Percentiles rank a stretch among this genome's conserved stretches.
phyloP scores from a whole-genome alignment of 1,140 invertebrate genomes.

The Cherax quadricarinatus region DNA sequence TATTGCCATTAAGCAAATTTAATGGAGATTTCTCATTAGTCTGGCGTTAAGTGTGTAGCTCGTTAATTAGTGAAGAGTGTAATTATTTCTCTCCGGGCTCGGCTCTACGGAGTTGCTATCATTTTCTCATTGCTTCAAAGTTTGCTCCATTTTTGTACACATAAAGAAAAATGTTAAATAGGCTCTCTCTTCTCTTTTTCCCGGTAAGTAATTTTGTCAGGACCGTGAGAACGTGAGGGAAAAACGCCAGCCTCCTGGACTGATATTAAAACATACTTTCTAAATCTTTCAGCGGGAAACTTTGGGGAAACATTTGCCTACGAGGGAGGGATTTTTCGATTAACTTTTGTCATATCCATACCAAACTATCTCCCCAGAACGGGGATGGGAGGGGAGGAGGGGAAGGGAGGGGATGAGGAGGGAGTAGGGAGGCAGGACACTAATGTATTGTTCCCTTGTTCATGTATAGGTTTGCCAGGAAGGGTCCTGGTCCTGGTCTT shows the following conservation, averaged over 20 bases:
- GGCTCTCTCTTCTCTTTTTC: neutral
- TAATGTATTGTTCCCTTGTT: no score
- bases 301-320: neutral
- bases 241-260: neutral
- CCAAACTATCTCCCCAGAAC: no score
- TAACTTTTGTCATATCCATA: neutral
- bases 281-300: neutral
- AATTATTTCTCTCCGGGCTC: no score
- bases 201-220: neutral
- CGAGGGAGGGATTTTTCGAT: neutral
- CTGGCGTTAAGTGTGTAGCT: no score
- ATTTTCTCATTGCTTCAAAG: neutral
- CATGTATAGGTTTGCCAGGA: no score
- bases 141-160: neutral
- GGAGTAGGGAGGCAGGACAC: no score
- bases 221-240: neutral
- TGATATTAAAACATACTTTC: conserved; percentile 1
- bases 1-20: no score
- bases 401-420: no score
- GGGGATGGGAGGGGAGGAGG: no score
- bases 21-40: no score
- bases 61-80: no score
- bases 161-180: neutral
- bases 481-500: no score
- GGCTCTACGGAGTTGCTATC: neutral